Evolutionary conservation across 2,113 vertebrate genomes (phyloP).

Genomic region (Pedionomus torquatus): DNA sequence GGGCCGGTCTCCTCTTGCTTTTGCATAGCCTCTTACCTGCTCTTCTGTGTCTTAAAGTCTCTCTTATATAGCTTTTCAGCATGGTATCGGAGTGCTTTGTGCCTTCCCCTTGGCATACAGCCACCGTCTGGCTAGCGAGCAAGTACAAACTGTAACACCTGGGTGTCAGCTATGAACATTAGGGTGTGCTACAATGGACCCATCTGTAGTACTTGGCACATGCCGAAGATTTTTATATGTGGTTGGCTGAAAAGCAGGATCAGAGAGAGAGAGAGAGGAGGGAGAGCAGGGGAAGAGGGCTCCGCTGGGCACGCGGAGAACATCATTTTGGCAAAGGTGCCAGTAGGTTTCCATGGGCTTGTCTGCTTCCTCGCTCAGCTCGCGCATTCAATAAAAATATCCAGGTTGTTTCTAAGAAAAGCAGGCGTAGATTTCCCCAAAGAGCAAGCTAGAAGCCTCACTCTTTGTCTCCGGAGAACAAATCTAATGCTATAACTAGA

Average conservation of each 20-base stretch:
- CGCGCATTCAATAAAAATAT: slow-evolving; percentile 31
- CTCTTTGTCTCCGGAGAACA: slow-evolving; percentile 42
- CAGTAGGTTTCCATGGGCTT: slow-evolving; percentile 50
- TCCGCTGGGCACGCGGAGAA: slow-evolving; percentile 24
- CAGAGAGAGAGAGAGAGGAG: slow-evolving; percentile 57
- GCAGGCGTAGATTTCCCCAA: slow-evolving; percentile 31
- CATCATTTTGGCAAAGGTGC: slow-evolving; percentile 64
- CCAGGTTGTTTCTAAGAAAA: slow-evolving; percentile 52
- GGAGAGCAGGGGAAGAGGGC: slow-evolving; percentile 53
- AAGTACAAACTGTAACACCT: slow-evolving; percentile 72
- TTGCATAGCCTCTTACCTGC: slow-evolving; percentile 32
- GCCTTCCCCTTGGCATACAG: slow-evolving; percentile 59
- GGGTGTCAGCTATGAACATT: slow-evolving; percentile 73
- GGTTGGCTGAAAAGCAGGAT: slow-evolving; percentile 66
- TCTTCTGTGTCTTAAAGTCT: not conserved
- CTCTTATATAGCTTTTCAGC: slow-evolving; percentile 58
- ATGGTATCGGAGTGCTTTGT: slow-evolving; percentile 38
- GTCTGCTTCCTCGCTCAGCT: not conserved
- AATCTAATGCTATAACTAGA: not conserved
- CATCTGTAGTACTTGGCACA: slow-evolving; percentile 73
- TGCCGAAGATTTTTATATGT: slow-evolving; percentile 65
- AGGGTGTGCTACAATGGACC: slow-evolving; percentile 72
- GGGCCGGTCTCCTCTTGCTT: not conserved
- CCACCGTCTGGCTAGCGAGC: slow-evolving; percentile 65
- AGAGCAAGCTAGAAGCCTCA: not conserved